phyloP scores from a whole-genome alignment of 2,888 invertebrate genomes.

The Julus scandinavius region DNA sequence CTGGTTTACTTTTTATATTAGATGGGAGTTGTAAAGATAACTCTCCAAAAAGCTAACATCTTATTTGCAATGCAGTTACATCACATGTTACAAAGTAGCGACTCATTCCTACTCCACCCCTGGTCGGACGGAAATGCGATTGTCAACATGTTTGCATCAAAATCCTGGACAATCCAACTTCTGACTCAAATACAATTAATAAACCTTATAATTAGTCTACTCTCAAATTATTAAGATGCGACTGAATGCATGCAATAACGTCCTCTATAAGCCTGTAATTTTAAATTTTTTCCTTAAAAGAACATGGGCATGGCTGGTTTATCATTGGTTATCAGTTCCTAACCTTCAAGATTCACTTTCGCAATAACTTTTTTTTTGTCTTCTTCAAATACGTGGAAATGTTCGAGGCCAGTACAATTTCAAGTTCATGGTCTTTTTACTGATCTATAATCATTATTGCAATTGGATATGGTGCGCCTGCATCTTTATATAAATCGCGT shows the following conservation, averaged over 20 bases:
- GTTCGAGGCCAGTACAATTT: background rate
- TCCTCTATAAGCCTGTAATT: background rate
- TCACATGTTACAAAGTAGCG: no score
- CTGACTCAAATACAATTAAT: background rate
- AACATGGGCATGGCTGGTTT: background rate
- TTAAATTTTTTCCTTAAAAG: background rate
- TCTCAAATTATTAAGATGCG: background rate
- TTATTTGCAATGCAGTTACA: no score
- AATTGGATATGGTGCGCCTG: no score
- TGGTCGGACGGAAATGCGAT: background rate
- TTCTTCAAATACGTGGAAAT: background rate
- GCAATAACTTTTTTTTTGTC: background rate
- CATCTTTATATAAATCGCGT: no score
- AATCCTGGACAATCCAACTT: background rate
- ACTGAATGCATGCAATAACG: background rate
- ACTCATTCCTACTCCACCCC: no score
- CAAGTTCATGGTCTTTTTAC: background rate
- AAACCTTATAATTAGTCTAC: background rate
- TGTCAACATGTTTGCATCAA: background rate
- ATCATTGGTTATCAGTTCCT: background rate
- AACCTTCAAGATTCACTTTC: background rate
- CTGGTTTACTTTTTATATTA: no score
- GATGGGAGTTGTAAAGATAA: no score
- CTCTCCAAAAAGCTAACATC: no score
- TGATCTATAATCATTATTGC: background rate